Conservation (phyloP, 2,888 invertebrate genomes). For the Plagodis pulveraria region DNA sequence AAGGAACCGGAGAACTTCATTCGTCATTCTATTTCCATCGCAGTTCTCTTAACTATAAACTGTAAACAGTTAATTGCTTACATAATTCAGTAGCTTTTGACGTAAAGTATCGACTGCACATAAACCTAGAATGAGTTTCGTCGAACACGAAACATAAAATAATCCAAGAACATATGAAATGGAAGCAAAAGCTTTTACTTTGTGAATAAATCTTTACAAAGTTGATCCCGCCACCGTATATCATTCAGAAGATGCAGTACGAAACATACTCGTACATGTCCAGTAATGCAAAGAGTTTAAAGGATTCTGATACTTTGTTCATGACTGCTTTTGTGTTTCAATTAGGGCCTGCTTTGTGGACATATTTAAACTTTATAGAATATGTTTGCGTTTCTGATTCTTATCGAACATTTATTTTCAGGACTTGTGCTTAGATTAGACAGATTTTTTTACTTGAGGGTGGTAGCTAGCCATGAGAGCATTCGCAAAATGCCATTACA, state of each 20-base stretch:
- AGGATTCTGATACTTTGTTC: conserved; percentile 16
- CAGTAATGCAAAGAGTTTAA: conserved; percentile 9
- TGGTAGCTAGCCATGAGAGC: too few species aligned
- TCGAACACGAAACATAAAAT: conserved; percentile 12
- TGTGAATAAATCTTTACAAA: conserved; percentile 30
- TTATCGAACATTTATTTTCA: too few species aligned
- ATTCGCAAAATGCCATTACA: too few species aligned
- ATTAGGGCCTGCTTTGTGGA: too few species aligned
- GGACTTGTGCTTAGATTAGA: too few species aligned
- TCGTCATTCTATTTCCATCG: too few species aligned
- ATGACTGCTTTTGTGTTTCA: neutral
- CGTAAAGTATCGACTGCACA: conserved; percentile 5
- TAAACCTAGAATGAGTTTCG: conserved; percentile 5
- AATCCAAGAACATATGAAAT: conserved; percentile 8
- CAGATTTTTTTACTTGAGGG: too few species aligned
- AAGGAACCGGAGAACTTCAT: too few species aligned
- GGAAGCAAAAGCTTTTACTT: conserved; percentile 28
- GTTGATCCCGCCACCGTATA: conserved; percentile 29
- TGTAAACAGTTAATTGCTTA: too few species aligned
- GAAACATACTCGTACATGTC: conserved; percentile 16
- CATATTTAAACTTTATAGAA: too few species aligned
- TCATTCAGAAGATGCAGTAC: conserved; percentile 30
- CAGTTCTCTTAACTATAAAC: too few species aligned
- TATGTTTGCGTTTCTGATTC: too few species aligned
- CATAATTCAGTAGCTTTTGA: neutral